A percentile compares a stretch with the other conserved stretches of the same genome.
phyloP scores from a whole-genome alignment of 2,888 invertebrate genomes.

The Imbricaverruca yamaguchii region DNA sequence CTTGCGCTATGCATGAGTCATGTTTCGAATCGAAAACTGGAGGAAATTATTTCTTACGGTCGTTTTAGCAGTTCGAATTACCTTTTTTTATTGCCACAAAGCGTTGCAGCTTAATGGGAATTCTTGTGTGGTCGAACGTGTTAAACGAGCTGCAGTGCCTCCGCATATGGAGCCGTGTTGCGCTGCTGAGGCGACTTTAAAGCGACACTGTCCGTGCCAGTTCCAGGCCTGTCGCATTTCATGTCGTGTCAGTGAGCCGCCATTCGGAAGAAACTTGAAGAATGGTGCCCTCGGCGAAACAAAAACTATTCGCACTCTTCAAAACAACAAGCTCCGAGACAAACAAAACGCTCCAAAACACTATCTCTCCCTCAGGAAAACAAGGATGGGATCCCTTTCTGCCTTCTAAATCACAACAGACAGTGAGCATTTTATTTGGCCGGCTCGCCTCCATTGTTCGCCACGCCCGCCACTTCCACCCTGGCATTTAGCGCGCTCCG shows the following conservation, averaged over 20 bases:
- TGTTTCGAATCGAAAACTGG: too few species aligned
- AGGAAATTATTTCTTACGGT: too few species aligned
- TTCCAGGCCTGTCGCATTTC: not conserved
- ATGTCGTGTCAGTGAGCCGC: not conserved
- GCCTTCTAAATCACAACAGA: conserved; percentile 13
- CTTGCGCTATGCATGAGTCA: too few species aligned
- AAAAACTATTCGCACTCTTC: conserved; percentile 14
- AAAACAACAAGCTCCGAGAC: not conserved
- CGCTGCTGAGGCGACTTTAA: too few species aligned
- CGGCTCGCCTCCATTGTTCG: not conserved
- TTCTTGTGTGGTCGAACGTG: too few species aligned
- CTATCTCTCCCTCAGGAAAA: conserved; percentile 16
- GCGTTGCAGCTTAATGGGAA: too few species aligned
- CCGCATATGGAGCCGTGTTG: too few species aligned
- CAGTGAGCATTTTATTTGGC: conserved; percentile 16
- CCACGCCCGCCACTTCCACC: not conserved
- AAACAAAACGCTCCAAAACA: conserved; percentile 13
- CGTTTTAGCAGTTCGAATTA: too few species aligned
- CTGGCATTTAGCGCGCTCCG: not conserved
- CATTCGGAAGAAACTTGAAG: conserved; percentile 5
- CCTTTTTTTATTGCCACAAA: too few species aligned
- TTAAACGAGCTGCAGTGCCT: too few species aligned
- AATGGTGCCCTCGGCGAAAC: not conserved
- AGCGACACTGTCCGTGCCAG: too few species aligned
- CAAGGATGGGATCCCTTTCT: not conserved